These are phyloP conservation scores for Gymnobelideus leadbeateri DNA, from an alignment of 2,113 vertebrate species.

Conservation along the genomic window DNA sequence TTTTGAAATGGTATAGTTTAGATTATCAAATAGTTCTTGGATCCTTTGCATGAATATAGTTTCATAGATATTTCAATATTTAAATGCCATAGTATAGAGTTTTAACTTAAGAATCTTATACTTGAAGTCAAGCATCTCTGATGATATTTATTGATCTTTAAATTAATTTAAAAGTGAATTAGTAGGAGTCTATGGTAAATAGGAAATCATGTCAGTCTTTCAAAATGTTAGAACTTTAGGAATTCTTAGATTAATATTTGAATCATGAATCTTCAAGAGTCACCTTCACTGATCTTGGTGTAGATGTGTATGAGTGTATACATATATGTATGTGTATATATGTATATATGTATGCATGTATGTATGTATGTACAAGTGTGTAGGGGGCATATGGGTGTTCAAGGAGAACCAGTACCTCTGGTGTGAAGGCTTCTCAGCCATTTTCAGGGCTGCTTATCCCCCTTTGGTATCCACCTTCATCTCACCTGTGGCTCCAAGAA, in stretches of 20 bases:
- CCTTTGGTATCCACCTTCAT: too few relatives aligned
- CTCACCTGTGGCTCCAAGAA: too few relatives aligned
- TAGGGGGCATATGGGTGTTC: neutral
- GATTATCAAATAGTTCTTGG: neutral
- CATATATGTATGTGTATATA: too few relatives aligned
- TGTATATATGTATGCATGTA: neutral
- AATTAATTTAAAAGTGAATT: neutral
- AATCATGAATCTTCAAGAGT: neutral
- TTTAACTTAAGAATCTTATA: neutral
- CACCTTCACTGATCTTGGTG: neutral
- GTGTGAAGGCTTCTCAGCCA: too few relatives aligned
- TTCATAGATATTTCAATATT: neutral
- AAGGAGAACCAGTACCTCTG: too few relatives aligned
- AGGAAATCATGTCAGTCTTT: neutral
- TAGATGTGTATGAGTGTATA: too few relatives aligned
- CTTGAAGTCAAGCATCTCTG: neutral
- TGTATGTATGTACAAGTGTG: neutral
- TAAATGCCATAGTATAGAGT: neutral
- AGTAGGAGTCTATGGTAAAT: neutral
- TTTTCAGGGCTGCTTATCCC: too few relatives aligned
- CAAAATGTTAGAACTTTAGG: neutral
- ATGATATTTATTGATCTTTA: neutral
- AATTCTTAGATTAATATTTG: neutral
- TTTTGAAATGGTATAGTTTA: neutral
- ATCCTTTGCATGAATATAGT: neutral